Base-by-base conservation (phyloP, 2,797 vertebrate genomes). In the Avahi laniger region DNA sequence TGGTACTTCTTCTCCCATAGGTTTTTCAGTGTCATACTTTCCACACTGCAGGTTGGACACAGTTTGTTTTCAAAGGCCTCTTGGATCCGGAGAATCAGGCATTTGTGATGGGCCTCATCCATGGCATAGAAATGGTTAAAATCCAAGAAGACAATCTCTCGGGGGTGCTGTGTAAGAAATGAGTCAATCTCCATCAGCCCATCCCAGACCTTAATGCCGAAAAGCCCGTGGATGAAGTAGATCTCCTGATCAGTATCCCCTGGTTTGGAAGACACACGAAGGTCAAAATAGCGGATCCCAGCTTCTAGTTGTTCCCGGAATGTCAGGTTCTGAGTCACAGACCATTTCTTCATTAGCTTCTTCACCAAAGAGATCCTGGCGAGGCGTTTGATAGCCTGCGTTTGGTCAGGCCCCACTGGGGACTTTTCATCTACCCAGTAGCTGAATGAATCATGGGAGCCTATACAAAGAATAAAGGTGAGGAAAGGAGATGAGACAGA, bases 91-190 rank as follows among this genome's bases (percentile, higher is more conserved):
- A 85, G 98, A 96, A 99, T 98, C 96, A 99, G 98, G 98, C 99
- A 99, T 70, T 75, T 93, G 87, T 99, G 99, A 98, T 99, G 99
- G 94, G 98, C 98, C 35, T 98, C 96, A 2, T 99, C 98, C 99
- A 99, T 99, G 73, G 99, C 99, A 0, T 99, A 99, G 98, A 99
- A 99, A 96, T 99, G 99, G 98, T 99, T 99, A 98, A 99, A 99
- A 98, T 99, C 99, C 97, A 99, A 97, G 97, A 99, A 99, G 96
- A 99, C 97, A 0, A 99, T 98, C 99, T 99, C 99, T 89, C 98
- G 99, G 26, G 97, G 98, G 97, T 99, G 99, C 93, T 98, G 98
- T 22, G 97, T 97, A 50, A 99, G 98, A 97, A 99, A 99, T 1
- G 94, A 96, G 96, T 99, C 99, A 0, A 99, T 99, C 97, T 99